Base-by-base conservation (phyloP, 2,797 vertebrate genomes). In the Neoniphon sammara region DNA sequence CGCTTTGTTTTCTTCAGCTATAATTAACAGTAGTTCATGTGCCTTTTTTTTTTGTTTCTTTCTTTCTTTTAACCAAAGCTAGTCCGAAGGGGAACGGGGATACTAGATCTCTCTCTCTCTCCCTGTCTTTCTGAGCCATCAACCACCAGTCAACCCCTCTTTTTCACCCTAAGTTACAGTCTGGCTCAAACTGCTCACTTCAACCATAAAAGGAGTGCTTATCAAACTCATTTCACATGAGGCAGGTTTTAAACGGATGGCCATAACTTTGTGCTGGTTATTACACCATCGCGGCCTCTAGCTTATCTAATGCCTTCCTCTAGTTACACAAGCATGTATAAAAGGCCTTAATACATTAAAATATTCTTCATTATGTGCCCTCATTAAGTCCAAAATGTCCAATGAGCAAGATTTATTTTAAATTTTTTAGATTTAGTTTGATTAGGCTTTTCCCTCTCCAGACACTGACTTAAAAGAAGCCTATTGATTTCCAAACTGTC, bases 201-300 rank as follows among this genome's bases (percentile, higher is more conserved):
- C 75, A 61, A 77, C 89, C 88, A 88, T 91, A 89, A 91, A 93
- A 92, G 88, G 84, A 88, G 60, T 12, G 70, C 74, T 88, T 85
- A 79, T 82, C 53, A 79, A 78, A 82, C 60, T 18, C 70, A 70
- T 73, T 82, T 85, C 78, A 82, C 81, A 77, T 25, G 66, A 65
- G 80, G 74, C 82, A 73, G 72, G 80, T 81, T 88, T 86, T 60
- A 70, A 82, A 85, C 57, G 64, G 73, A 73, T 50, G 27, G 70
- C 75, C 59, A 15, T 61, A 67, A 58, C 72, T 69, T 65, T 70
- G 82, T 73, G 81, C 75, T 70, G 67, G 64, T 82, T 79, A 78
- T 46, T 27, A 73, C 72, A 65, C 68, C 78, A 76, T 78, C 83
- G 72, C 78, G 67, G 73, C 74, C 30, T 65, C 34, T 2, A 46